phyloP scores from a whole-genome alignment of 2,888 invertebrate genomes.

The Steinernema carpocapsae region DNA sequence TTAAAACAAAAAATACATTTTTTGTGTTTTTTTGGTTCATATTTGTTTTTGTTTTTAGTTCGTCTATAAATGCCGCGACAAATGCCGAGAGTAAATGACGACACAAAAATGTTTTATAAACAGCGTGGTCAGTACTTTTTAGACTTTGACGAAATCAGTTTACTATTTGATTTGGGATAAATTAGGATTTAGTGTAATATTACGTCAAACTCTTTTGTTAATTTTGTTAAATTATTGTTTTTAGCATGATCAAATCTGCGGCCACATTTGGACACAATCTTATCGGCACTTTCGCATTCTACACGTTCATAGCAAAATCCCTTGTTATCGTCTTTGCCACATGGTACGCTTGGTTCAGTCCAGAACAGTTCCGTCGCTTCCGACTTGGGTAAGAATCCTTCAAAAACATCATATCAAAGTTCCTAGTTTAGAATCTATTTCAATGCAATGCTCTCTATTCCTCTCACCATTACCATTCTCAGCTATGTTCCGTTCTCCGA shows the following conservation, averaged over 20 bases:
- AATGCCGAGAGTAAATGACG: too few species aligned
- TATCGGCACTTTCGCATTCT: conserved; percentile 13
- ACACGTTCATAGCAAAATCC: conserved; percentile 8
- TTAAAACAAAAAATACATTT: too few species aligned
- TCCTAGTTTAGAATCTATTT: not conserved
- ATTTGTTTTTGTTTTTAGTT: too few species aligned
- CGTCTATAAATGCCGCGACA: too few species aligned
- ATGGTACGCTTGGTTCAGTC: conserved; percentile 17
- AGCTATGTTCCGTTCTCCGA: not conserved
- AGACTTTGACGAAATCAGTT: too few species aligned
- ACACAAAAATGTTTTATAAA: too few species aligned
- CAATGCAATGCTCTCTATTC: conserved; percentile 1
- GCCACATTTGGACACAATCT: conserved; percentile 9
- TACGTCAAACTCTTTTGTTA: too few species aligned
- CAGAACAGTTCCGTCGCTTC: not conserved
- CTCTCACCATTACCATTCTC: not conserved
- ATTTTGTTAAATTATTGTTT: too few species aligned
- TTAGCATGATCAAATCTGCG: not conserved
- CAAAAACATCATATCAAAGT: not conserved
- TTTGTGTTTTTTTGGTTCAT: too few species aligned
- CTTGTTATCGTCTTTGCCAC: not conserved
- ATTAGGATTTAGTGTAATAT: too few species aligned
- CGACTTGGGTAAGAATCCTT: not conserved
- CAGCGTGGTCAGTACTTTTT: too few species aligned
- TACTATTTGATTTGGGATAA: too few species aligned